Evolutionary conservation across 92 coral and sea anemone genomes (phyloP), one percentile per base, ranked within the genome.

Genomic region (Palythoa caribaeorum): DNA sequence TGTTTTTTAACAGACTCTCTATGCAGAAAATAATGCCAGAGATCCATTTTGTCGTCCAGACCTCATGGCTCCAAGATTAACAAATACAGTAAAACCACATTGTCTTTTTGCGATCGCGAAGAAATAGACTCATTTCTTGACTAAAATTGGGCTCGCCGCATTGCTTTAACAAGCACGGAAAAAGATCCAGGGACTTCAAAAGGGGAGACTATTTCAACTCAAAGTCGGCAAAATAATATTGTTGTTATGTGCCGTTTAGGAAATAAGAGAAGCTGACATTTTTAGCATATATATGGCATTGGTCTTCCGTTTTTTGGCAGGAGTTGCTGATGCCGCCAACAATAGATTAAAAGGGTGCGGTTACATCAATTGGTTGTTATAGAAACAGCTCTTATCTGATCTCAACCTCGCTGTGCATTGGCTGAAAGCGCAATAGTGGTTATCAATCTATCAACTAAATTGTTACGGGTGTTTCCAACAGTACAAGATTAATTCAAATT

Each of bases 381-480:
- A 53, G 59, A 14, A 70, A 81, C 59, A 47, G 28, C 21, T 66
- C 55, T 81, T 66, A 81, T 20, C 74, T 35, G 59, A 17, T 21
- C 76, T 28, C 35, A 70, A 66, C 73, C 76, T 40, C 75, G 71
- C 74, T 2, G 75, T 19, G 65, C 59, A 80, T 63, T 80, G 85
- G 85, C 40, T 47, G 15, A 14, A 28, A 52, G 20, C 2, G 60
- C 60, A 62, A 21, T n/a, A 38, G 60, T 14, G 71, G 16, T 28
- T 66, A 70, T 81, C 86, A 66, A 44, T 19, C 74, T 11, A 71
- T 81, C 86, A 65, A n/a, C 40, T 14, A 66, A 40, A 68, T 63
- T 28, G 37, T 73, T 44, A 20, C 86, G 74, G 86, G 86, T 63
- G 86, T 81, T 68, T 81, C 73, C 76, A 54, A 44, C 76, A 44